Percentiles rank a stretch among this genome's conserved stretches.
Conservation (phyloP, 1,140 invertebrate species). For the Aphidius gifuensis region DNA sequence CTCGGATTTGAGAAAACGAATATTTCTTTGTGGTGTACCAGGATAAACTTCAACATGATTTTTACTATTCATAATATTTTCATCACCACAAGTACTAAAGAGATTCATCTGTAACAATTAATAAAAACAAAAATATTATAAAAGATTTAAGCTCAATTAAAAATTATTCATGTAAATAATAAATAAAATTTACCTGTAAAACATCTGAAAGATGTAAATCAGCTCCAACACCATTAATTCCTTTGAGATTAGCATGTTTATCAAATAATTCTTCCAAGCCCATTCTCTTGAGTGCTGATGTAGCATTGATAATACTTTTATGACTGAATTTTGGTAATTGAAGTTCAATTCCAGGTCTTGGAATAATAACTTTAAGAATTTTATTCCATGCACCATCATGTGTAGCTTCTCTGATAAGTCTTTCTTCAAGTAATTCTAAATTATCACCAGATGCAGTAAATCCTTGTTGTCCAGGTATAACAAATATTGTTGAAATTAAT, state of each 20-base stretch:
- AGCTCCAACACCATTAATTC: slow-evolving; percentile 71
- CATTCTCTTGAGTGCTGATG: slow-evolving; percentile 72
- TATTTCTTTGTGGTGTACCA: slow-evolving; percentile 58
- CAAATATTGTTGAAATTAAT: slow-evolving; percentile 71
- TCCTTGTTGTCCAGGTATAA: slow-evolving; percentile 76
- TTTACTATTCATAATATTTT: slow-evolving; percentile 62
- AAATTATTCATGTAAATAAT: not conserved
- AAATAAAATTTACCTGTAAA: slow-evolving; percentile 60
- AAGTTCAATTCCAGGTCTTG: slow-evolving; percentile 70
- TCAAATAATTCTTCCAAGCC: slow-evolving; percentile 75
- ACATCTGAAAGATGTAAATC: slow-evolving; percentile 76
- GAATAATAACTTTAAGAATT: slow-evolving; percentile 68
- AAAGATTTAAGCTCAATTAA: not conserved
- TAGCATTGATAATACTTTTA: slow-evolving; percentile 74
- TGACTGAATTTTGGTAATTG: slow-evolving; percentile 82
- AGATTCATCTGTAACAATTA: slow-evolving; percentile 57
- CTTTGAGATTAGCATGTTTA: slow-evolving; percentile 72
- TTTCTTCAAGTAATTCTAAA: slow-evolving; percentile 67
- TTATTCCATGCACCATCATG: slow-evolving; percentile 71
- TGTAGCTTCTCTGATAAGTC: slow-evolving; percentile 64
- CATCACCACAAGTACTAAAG: slow-evolving; percentile 77
- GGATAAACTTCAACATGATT: slow-evolving; percentile 79
- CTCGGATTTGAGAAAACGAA: slow-evolving; percentile 21
- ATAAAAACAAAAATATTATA: not conserved
- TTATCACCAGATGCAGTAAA: slow-evolving; percentile 72